Evolutionary conservation across 2,113 vertebrate species (phyloP).

Genomic region (Rhipidura dahli): DNA sequence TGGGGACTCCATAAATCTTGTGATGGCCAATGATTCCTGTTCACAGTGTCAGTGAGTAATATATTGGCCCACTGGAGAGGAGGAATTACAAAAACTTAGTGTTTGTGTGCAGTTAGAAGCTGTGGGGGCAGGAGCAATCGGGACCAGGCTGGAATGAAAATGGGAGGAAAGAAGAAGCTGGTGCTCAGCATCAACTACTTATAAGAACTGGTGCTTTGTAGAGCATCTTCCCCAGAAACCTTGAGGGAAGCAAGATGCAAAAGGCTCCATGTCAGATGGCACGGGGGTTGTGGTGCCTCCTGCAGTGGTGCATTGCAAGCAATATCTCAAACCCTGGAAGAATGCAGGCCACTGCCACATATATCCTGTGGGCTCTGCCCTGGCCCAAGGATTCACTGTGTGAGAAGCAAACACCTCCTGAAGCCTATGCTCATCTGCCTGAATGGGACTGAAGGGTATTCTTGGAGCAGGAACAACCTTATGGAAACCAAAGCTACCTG

Average conservation of each 20-base stretch:
- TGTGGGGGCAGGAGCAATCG: background rate
- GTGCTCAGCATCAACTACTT: background rate
- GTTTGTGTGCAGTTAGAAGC: background rate
- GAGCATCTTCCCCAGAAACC: background rate
- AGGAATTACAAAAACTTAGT: background rate
- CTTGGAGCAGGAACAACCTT: background rate
- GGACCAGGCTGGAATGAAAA: background rate
- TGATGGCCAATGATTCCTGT: background rate
- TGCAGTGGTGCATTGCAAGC: background rate
- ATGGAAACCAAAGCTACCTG: background rate
- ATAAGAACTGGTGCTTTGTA: background rate
- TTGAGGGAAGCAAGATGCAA: background rate
- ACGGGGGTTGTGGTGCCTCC: background rate
- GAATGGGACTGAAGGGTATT: background rate
- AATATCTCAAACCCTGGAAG: background rate
- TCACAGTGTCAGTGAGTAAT: background rate
- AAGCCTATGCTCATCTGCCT: background rate
- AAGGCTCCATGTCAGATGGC: background rate
- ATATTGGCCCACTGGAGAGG: background rate
- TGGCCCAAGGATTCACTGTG: background rate
- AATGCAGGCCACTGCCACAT: background rate
- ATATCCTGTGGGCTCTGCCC: background rate
- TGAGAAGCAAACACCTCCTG: background rate
- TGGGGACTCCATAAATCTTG: background rate
- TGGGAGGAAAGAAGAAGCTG: background rate